Base-by-base conservation (phyloP, 1,140 invertebrate genomes). In the Drosophila nasuta region DNA sequence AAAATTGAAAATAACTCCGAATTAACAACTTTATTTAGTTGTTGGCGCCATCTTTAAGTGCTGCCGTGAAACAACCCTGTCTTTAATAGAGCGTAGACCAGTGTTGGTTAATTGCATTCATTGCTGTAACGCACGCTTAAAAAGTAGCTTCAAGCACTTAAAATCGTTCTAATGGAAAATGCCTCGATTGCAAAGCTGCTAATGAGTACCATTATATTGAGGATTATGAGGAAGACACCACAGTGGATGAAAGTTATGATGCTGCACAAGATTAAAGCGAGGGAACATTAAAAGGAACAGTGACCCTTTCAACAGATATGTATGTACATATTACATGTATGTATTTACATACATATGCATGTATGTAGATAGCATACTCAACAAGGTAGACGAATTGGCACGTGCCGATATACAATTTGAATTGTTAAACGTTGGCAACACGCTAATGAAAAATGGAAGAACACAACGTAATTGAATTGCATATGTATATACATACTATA, bases 331-430 rank as follows among this genome's bases (percentile, higher is more conserved):
- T 0, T 15, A 15, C 15, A 15, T 15, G 15, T 33, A 5, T 33
- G 30, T 6, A 20, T 20, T 20, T 20, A 33, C 0, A 1, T 6
- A 33, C 5, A 33, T 33, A 6, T 7, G 6, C 1, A 33, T 6
- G 1, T 81, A 73, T 33, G 45, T 81, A 2, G 72, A 72, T 2
- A 77, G 62, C 13, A 60, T 81, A 10, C 15, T 77, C 3, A 68
- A 43, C 33, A 48, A 63, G 25, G 74, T 77, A 0, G 63, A 77
- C 5, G 54, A 52, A 7, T 6, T n/a, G 1, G 25, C 52, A 5
- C 73, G 73, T 4, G 8, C 11, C 7, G 73, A 72, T 8, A 65
- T 81, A 41, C 67, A 81, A 57, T 13, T 77, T 0, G 41, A 65
- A 13, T 5, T 81, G 5, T 56, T 82, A 3, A 58, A 62, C 4